Percentiles rank a stretch among this genome's conserved stretches.
phyloP scores from a whole-genome alignment of 1,140 invertebrate species.

The Cydia fagiglandana region DNA sequence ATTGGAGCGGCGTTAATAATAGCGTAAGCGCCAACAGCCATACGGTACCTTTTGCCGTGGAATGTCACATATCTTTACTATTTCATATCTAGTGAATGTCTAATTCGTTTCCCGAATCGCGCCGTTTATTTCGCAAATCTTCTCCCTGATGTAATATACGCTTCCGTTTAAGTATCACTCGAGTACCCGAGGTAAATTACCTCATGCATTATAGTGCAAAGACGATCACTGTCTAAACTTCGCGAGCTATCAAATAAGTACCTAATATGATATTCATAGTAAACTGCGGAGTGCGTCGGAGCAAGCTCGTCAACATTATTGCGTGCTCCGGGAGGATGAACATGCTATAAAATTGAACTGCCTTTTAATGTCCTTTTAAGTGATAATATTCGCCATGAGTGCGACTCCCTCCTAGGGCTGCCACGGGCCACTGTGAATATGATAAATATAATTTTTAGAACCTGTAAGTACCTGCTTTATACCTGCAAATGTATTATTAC shows the following conservation, averaged over 20 bases:
- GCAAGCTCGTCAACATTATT: constrained; percentile 45
- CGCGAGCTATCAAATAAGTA: constrained; percentile 22
- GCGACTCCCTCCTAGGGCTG: constrained; percentile 10
- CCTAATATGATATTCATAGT: constrained; percentile 29
- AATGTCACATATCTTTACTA: no score
- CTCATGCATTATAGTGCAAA: constrained; percentile 11
- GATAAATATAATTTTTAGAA: neutral
- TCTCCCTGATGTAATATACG: neutral
- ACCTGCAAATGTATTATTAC: neutral
- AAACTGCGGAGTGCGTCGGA: constrained; percentile 31
- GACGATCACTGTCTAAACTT: constrained; percentile 9
- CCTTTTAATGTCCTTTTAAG: constrained; percentile 40
- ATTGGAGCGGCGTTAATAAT: no score
- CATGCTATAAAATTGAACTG: constrained; percentile 44
- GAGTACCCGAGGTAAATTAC: neutral
- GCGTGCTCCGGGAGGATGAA: constrained; percentile 38
- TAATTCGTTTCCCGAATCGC: no score
- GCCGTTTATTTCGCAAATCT: no score
- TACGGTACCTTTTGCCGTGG: no score
- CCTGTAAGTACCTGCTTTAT: neutral
- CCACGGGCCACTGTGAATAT: neutral
- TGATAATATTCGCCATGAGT: constrained; percentile 25
- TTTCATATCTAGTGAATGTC: no score
- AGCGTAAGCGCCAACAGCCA: no score
- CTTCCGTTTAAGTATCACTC: neutral